A percentile compares a stretch with the other conserved stretches of the same genome.
phyloP scores from a whole-genome alignment of 92 coral and sea anemone genomes.

The Parazoanthus darwini region DNA sequence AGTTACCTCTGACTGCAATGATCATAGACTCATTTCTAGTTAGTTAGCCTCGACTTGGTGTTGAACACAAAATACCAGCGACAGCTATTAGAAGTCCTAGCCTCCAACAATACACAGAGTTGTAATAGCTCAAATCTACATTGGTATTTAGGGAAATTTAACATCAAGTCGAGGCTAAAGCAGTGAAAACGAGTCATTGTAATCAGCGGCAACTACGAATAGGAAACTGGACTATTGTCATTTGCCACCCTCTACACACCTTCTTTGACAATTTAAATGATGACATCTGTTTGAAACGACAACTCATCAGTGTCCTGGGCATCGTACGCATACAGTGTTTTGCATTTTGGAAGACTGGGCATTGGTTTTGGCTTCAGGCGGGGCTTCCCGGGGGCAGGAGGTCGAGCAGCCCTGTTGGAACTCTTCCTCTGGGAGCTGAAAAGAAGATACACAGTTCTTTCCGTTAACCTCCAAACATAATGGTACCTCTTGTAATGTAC shows the following conservation, averaged over 20 bases:
- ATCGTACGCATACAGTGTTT: constrained; percentile 91
- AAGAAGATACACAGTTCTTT: not conserved
- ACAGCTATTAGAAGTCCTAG: too few relatives aligned
- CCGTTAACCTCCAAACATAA: not conserved
- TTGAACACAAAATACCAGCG: too few relatives aligned
- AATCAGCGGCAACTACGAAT: too few relatives aligned
- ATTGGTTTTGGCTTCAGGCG: constrained; percentile 80
- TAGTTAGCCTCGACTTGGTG: too few relatives aligned
- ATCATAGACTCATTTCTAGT: too few relatives aligned
- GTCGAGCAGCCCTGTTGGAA: constrained; percentile 68
- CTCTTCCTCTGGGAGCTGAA: constrained; percentile 73
- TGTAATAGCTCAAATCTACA: too few relatives aligned
- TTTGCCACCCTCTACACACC: constrained; percentile 54
- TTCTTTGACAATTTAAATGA: constrained; percentile 89
- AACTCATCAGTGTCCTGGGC: constrained; percentile 95
- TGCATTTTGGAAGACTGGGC: constrained; percentile 88
- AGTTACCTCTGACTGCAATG: too few relatives aligned
- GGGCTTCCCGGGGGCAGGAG: constrained; percentile 93
- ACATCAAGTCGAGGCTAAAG: too few relatives aligned
- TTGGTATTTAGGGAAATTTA: too few relatives aligned
- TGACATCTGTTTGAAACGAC: constrained; percentile 89
- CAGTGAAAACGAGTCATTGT: too few relatives aligned
- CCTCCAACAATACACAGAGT: too few relatives aligned
- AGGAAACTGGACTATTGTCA: not conserved
- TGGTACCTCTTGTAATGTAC: not conserved